A percentile compares a stretch with the other conserved stretches of the same genome.
Evolutionary conservation across 2,113 vertebrate species (phyloP).

Genomic region (Probosciger aterrimus): DNA sequence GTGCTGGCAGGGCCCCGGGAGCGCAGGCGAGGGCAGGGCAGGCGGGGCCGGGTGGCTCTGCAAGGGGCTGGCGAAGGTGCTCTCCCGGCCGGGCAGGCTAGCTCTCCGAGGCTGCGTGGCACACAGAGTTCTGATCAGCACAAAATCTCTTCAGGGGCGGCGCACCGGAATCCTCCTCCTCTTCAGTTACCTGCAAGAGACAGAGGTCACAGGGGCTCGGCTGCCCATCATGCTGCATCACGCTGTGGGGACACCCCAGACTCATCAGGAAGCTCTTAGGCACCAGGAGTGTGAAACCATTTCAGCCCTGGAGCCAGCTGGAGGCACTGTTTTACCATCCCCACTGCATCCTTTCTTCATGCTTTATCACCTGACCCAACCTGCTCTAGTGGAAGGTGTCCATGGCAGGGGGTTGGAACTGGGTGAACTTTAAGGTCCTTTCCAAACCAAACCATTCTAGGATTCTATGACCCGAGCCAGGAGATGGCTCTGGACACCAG

Average conservation of each 20-base stretch:
- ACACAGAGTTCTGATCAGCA: slow-evolving; percentile 80
- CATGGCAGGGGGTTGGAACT: not conserved
- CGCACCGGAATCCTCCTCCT: slow-evolving; percentile 80
- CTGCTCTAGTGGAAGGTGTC: not conserved
- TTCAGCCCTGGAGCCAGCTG: not conserved
- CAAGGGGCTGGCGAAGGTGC: slow-evolving; percentile 19
- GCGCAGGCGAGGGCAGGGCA: not conserved
- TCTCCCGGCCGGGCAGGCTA: slow-evolving; percentile 66
- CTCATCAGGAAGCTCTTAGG: not conserved
- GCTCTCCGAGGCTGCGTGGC: slow-evolving; percentile 79
- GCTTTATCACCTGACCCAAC: not conserved
- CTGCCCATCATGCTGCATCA: not conserved
- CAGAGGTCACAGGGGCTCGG: not conserved
- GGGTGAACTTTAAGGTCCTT: not conserved
- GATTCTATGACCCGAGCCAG: not conserved
- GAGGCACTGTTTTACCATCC: rapidly evolving
- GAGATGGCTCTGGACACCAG: not conserved
- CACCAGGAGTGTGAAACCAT: not conserved
- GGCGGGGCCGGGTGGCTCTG: not conserved
- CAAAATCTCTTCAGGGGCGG: slow-evolving; percentile 93
- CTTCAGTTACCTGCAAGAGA: slow-evolving; percentile 73
- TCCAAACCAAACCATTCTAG: not conserved
- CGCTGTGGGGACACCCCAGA: rapidly evolving
- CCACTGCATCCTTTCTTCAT: not conserved
- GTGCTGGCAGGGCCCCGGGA: not conserved